phyloP scores from a whole-genome alignment of 2,888 invertebrate genomes.

The Ophioninae sp. region DNA sequence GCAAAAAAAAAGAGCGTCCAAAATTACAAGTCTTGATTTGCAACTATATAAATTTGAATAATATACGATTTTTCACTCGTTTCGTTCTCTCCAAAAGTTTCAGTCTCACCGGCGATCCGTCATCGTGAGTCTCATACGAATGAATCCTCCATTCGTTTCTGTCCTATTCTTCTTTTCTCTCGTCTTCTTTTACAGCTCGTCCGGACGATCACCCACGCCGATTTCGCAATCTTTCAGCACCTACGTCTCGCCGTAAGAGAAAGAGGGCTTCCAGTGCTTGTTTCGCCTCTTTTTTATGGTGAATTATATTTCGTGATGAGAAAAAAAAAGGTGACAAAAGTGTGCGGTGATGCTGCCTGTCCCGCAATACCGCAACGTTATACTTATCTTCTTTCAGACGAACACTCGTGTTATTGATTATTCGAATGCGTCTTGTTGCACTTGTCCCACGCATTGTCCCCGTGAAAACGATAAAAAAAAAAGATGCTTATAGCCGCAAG shows the following conservation, averaged over 20 bases:
- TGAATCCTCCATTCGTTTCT: slow-evolving; percentile 40
- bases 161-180: background rate
- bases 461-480: slow-evolving; percentile 25
- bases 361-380: slow-evolving; percentile 20
- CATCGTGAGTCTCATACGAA: slow-evolving; percentile 45
- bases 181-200: slow-evolving; percentile 47
- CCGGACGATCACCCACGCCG: slow-evolving; percentile 12
- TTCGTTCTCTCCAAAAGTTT: slow-evolving; percentile 37
- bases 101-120: slow-evolving; percentile 46
- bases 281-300: background rate
- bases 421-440: slow-evolving; percentile 46
- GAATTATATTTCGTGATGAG: background rate
- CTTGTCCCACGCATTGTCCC: background rate
- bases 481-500: background rate
- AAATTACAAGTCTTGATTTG: slow-evolving; percentile 78
- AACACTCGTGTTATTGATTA: slow-evolving; percentile 54
- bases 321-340: slow-evolving; percentile 14
- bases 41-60: slow-evolving; percentile 29
- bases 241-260: slow-evolving; percentile 29
- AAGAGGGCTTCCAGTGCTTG: background rate
- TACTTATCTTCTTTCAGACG: slow-evolving; percentile 45
- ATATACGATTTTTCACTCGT: slow-evolving; percentile 22
- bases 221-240: slow-evolving; percentile 42
- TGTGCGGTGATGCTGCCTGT: slow-evolving; percentile 33
- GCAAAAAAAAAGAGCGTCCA: slow-evolving; percentile 20